Conservation (phyloP, 1,140 invertebrate genomes). For the Cydia splendana region DNA sequence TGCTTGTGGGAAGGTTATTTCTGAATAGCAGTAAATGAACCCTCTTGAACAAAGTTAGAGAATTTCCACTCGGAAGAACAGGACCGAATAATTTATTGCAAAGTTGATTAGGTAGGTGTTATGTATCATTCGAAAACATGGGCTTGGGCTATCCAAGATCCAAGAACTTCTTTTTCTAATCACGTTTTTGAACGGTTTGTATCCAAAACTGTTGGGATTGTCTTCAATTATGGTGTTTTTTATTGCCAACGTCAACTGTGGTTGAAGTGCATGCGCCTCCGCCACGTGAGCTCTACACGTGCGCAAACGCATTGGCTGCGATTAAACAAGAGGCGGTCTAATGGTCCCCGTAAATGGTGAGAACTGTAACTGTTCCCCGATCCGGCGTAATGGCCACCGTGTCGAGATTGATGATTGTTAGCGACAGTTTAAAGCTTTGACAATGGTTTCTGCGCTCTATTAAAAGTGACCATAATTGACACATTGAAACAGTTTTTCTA, state of each 20-base stretch:
- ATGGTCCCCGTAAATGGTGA: constrained; percentile 10
- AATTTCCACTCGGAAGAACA: neutral
- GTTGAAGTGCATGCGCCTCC: neutral
- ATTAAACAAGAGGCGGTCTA: constrained; percentile 21
- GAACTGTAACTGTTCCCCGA: neutral
- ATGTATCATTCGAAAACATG: too few species aligned
- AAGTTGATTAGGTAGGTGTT: too few species aligned
- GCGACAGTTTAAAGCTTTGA: neutral
- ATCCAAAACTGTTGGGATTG: too few species aligned
- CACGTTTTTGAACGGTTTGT: too few species aligned
- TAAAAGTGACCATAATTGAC: neutral
- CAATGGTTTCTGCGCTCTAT: neutral
- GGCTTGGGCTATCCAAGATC: too few species aligned
- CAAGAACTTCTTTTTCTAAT: too few species aligned
- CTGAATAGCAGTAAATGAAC: neutral
- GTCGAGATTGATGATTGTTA: neutral
- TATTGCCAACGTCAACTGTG: too few species aligned
- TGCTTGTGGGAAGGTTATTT: neutral
- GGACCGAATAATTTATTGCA: too few species aligned
- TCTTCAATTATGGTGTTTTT: too few species aligned
- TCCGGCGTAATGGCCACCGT: neutral
- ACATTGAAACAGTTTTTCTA: neutral
- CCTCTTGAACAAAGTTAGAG: neutral
- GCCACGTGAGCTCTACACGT: constrained; percentile 10
- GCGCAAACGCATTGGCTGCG: neutral